Percentiles rank a stretch among this genome's conserved stretches.
phyloP scores from a whole-genome alignment of 2,113 vertebrate genomes.

The Typhlomys cinereus region DNA sequence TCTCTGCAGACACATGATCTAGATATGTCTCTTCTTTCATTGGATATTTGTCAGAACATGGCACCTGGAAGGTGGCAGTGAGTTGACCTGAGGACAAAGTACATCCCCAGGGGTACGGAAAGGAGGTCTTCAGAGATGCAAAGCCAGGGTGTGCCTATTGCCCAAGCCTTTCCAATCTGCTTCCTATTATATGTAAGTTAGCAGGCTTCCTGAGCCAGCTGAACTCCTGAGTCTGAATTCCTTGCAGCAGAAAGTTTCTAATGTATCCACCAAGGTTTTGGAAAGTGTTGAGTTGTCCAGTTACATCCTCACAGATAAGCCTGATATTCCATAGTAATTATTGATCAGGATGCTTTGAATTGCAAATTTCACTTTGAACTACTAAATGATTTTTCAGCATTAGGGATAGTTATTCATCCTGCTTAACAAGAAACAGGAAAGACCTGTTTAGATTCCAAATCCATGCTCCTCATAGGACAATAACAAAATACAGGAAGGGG shows the following conservation, averaged over 20 bases:
- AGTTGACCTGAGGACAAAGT: background rate
- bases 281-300: background rate
- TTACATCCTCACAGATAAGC: background rate
- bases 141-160: fast-evolving
- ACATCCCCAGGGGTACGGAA: background rate
- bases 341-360: background rate
- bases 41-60: background rate
- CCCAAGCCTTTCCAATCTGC: background rate
- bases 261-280: background rate
- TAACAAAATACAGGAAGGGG: background rate
- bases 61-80: background rate
- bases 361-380: background rate
- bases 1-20: background rate
- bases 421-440: background rate
- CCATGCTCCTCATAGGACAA: background rate
- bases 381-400: background rate
- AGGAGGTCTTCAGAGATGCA: background rate
- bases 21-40: background rate
- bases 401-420: background rate
- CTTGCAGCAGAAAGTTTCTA: background rate
- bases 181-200: background rate
- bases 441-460: background rate
- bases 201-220: background rate
- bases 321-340: background rate
- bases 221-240: background rate